A percentile compares a stretch with the other conserved stretches of the same genome.
phyloP scores from a whole-genome alignment of 2,113 vertebrate genomes.

The Cervus canadensis region DNA sequence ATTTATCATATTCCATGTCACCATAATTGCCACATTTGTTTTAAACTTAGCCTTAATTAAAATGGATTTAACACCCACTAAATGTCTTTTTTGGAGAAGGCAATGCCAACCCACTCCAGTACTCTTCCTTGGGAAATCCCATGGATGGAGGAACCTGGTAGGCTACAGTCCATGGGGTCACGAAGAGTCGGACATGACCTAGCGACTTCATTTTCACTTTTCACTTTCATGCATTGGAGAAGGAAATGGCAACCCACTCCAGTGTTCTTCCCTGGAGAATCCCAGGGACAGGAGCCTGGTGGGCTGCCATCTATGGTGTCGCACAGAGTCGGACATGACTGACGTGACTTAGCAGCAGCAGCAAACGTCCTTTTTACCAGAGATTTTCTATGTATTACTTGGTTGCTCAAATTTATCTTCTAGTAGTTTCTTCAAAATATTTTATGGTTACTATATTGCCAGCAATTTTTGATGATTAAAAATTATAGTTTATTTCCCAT shows the following conservation, averaged over 20 bases:
- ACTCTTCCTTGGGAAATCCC: not conserved
- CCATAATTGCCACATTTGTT: not conserved
- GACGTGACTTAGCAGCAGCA: not conserved
- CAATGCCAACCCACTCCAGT: not conserved
- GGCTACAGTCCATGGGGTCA: not conserved
- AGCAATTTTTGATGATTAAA: not conserved
- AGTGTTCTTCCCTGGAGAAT: no score
- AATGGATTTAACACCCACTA: not conserved
- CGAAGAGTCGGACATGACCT: accelerated
- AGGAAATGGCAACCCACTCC: no score
- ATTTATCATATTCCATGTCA: not conserved
- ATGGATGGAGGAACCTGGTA: not conserved
- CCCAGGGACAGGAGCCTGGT: no score
- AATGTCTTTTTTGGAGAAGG: not conserved
- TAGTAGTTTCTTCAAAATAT: not conserved
- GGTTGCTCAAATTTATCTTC: not conserved
- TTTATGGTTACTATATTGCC: not conserved
- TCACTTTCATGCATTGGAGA: no score
- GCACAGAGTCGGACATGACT: no score
- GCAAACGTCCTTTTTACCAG: not conserved
- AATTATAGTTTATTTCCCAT: not conserved
- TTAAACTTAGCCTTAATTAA: not conserved
- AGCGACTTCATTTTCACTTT: no score
- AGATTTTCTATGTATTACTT: not conserved
- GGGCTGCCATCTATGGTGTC: no score